phyloP scores from a whole-genome alignment of 2,797 vertebrate species.

The Sylvilagus floridanus region DNA sequence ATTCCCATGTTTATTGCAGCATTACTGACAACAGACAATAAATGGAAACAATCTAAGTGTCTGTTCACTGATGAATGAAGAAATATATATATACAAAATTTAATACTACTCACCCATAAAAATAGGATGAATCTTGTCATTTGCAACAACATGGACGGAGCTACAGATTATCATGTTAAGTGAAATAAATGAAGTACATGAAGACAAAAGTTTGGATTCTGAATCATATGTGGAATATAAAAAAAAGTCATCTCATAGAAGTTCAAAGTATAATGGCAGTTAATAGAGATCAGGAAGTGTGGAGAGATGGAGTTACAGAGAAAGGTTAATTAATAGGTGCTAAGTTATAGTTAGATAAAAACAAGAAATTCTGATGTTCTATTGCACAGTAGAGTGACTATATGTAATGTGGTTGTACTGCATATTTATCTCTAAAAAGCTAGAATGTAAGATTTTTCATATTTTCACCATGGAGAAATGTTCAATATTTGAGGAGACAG shows the following conservation, averaged over 20 bases:
- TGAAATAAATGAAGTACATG: neutral
- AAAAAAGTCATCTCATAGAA: neutral
- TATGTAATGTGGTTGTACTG: neutral
- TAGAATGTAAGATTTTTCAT: too few species aligned
- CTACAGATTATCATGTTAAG: neutral
- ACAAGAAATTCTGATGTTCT: neutral
- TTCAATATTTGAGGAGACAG: too few species aligned
- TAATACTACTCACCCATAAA: too few species aligned
- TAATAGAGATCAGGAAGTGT: neutral
- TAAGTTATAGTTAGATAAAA: too few species aligned
- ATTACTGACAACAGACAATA: neutral
- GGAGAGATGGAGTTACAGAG: too few species aligned
- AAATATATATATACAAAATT: too few species aligned
- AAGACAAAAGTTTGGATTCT: neutral
- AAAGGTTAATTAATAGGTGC: too few species aligned
- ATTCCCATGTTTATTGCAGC: neutral
- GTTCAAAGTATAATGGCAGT: neutral
- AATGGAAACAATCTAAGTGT: neutral
- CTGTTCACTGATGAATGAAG: neutral
- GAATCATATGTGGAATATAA: neutral
- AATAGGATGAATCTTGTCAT: too few species aligned
- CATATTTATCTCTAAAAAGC: neutral
- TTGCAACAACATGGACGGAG: too few species aligned
- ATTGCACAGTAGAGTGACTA: neutral
- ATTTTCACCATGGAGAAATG: too few species aligned